Evolutionary conservation across 2,797 vertebrate genomes (phyloP).

Genomic region (Brachymystax lenok): DNA sequence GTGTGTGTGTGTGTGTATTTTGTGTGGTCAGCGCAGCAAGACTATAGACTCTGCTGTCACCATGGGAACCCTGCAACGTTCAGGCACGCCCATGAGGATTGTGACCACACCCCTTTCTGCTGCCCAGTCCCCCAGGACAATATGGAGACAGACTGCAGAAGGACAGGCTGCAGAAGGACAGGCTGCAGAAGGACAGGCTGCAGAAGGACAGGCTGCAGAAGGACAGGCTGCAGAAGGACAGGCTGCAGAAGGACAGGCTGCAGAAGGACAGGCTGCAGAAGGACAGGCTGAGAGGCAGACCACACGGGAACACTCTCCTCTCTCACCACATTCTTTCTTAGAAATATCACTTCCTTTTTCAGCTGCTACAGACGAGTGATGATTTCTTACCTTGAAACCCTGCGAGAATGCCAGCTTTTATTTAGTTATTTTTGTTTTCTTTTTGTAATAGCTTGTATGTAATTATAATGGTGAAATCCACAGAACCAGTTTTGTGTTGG

Average conservation of each 20-base stretch:
- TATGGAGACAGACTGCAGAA: background rate
- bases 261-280: background rate
- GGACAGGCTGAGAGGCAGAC: background rate
- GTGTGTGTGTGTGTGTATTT: constrained; percentile 8
- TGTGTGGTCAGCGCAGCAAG: constrained; percentile 20
- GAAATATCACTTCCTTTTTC: constrained; percentile 30
- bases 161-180: background rate
- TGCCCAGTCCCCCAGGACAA: background rate
- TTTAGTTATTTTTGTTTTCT: constrained; percentile 2
- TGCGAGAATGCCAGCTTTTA: constrained; percentile 18
- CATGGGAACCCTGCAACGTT: constrained; percentile 25
- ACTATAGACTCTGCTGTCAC: constrained; percentile 37
- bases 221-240: background rate
- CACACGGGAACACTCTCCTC: background rate
- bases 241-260: background rate
- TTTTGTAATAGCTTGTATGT: constrained; percentile 19
- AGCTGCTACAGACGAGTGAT: constrained; percentile 58
- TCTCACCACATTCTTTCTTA: constrained; percentile 15
- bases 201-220: background rate
- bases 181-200: background rate
- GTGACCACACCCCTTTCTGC: constrained; percentile 3
- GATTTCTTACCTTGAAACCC: constrained; percentile 18
- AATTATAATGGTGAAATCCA: background rate
- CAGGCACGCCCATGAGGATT: constrained; percentile 39
- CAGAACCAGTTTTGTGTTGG: constrained; percentile 15